Base-by-base conservation (phyloP, 2,888 invertebrate genomes). In the Notodonta ziczac region DNA sequence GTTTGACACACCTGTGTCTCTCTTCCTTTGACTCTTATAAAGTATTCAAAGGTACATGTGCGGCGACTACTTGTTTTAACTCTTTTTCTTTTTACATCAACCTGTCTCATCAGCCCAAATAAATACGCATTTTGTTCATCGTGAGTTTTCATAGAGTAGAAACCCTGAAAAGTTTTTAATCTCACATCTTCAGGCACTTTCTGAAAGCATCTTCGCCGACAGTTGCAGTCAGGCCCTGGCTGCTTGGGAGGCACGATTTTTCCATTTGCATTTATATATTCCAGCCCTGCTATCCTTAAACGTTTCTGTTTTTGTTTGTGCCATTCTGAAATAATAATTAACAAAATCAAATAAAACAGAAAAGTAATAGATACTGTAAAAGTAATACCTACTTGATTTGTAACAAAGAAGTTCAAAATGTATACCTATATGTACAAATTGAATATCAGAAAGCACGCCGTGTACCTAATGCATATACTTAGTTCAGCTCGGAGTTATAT, bases 51-150 rank as follows among this genome's bases (percentile, higher is more conserved):
- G 16, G 94, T 94, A 67, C 94, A 94, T 44, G 94, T 94, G 61
- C 94, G 84, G 51, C 94, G 82, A 62, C 93, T 94, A 70, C 94
- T 94, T 13, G 89, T 86, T 77, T 94, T 93, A 1, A 94, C 94
- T 78, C 94, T 88, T 85, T 94, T 94, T 79, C 94, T 86, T 78
- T 94, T 94, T 0, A 94, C 94, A 78, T 94, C 94, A 7, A 94
- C 94, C 80, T 94, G 94, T 66, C 94, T 87, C 91, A 94, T 94
- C 4, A 94, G 86, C 24, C 94, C 94, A 84, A 94, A 94, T 67
- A 94, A 85, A 79, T 94, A 94, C 40, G 94, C 94, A 85, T 94
- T 94, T 81, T 94, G 94, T 81, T 94, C 94, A 84, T 94, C 94
- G 77, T 94, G 94, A 32, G 92, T 93, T 81, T 94, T 94, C 89